Conservation (phyloP, 2,888 invertebrate species). For the Aphrophora alni region DNA sequence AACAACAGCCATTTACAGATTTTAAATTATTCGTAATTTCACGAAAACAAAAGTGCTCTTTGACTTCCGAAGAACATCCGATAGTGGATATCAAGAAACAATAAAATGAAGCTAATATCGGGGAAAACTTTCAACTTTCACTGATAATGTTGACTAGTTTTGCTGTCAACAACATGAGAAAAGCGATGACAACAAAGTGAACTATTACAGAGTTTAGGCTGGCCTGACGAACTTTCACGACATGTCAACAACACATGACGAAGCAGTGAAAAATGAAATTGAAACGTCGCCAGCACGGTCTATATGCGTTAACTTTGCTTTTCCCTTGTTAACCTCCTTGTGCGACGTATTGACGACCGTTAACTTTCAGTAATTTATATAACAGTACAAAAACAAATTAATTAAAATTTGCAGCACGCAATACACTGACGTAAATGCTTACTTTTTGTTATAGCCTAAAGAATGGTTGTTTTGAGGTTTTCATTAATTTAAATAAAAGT, state of each 20-base stretch:
- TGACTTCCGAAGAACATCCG: too few species aligned
- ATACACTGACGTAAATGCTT: background rate
- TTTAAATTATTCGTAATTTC: too few species aligned
- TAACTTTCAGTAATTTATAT: background rate
- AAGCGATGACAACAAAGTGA: background rate
- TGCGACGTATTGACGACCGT: background rate
- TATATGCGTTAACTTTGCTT: background rate
- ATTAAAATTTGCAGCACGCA: background rate
- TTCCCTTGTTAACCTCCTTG: background rate
- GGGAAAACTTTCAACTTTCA: background rate
- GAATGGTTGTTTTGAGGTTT: too few species aligned
- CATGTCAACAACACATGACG: constrained; percentile 10
- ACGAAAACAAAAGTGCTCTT: too few species aligned
- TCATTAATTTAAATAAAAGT: too few species aligned
- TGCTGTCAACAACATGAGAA: too few species aligned
- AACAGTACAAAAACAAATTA: background rate
- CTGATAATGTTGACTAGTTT: too few species aligned
- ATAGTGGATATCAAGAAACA: background rate
- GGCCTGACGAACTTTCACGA: background rate
- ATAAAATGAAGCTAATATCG: background rate
- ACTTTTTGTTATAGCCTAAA: too few species aligned
- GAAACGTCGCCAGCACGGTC: constrained; percentile 23
- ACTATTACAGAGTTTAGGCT: background rate
- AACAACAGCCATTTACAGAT: too few species aligned
- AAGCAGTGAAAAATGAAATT: constrained; percentile 25